Conservation (phyloP, 1,140 invertebrate species). For the Heliconius congener region DNA sequence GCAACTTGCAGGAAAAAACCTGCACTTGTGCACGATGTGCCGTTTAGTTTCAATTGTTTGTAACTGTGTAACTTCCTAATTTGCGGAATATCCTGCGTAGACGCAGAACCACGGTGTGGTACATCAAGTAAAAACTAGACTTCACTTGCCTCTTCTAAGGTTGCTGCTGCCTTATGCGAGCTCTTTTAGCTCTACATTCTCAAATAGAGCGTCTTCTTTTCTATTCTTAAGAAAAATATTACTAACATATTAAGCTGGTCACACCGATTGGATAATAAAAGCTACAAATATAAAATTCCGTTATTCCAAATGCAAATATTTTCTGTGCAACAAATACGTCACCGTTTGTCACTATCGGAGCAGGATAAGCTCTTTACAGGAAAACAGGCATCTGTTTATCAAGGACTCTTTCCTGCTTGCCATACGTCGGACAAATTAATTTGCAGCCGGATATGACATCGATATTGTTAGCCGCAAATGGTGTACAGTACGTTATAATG, state of each 20-base stretch:
- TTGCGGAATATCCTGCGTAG: not conserved
- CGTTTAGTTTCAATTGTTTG: not conserved
- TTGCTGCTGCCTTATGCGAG: not conserved
- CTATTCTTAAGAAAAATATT: not conserved
- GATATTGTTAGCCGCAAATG: constrained; percentile 38
- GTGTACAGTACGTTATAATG: constrained; percentile 23
- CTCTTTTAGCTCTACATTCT: too few species aligned
- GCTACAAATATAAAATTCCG: not conserved
- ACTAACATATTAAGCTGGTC: not conserved
- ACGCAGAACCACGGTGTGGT: not conserved
- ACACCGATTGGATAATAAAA: too few species aligned
- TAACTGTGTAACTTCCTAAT: constrained; percentile 9
- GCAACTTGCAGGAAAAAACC: not conserved
- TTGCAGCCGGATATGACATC: constrained; percentile 41
- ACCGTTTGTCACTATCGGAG: constrained; percentile 22
- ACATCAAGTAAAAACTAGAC: constrained; percentile 8
- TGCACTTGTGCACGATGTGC: not conserved
- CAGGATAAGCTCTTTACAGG: constrained; percentile 41
- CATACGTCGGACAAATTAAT: constrained; percentile 37
- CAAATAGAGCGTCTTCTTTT: too few species aligned
- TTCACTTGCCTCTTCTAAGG: not conserved
- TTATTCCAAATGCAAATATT: not conserved
- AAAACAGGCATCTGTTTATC: constrained; percentile 43
- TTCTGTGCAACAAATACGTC: not conserved
- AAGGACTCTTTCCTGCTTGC: constrained; percentile 38